Percentiles rank a stretch among this genome's conserved stretches.
These are phyloP conservation scores for Rhincodon typus DNA, from an alignment of 2,797 vertebrate species.

Conservation along the genomic window DNA sequence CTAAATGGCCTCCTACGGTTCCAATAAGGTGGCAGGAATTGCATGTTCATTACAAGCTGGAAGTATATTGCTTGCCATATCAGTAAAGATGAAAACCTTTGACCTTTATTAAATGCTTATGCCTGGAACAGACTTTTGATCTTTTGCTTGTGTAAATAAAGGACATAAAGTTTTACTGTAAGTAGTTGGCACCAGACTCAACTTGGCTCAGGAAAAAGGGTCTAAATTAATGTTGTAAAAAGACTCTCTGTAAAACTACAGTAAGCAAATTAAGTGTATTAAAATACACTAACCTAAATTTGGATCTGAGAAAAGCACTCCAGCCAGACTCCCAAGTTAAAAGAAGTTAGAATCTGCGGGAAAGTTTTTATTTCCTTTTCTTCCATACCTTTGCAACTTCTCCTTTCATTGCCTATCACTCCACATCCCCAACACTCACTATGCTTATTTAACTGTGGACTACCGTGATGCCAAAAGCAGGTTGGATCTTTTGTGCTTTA, in stretches of 20 bases:
- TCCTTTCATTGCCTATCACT: neutral
- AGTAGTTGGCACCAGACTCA: neutral
- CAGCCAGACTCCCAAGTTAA: neutral
- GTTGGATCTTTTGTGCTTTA: neutral
- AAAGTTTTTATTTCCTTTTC: neutral
- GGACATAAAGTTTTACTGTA: neutral
- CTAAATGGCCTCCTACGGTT: neutral
- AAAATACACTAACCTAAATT: neutral
- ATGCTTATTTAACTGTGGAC: neutral
- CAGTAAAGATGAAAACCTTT: neutral
- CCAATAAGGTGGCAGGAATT: neutral
- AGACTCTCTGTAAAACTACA: neutral
- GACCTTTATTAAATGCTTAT: neutral
- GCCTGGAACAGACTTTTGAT: neutral
- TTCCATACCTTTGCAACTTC: neutral
- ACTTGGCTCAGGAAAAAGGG: neutral
- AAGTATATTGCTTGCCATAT: neutral
- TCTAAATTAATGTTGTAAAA: neutral
- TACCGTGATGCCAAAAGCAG: neutral
- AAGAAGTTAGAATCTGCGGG: neutral
- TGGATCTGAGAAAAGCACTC: neutral
- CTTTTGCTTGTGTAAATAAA: neutral
- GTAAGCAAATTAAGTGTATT: neutral
- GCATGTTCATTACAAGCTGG: neutral
- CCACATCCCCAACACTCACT: neutral